Base-by-base conservation (phyloP, 2,888 invertebrate genomes). In the Netelia inedita region DNA sequence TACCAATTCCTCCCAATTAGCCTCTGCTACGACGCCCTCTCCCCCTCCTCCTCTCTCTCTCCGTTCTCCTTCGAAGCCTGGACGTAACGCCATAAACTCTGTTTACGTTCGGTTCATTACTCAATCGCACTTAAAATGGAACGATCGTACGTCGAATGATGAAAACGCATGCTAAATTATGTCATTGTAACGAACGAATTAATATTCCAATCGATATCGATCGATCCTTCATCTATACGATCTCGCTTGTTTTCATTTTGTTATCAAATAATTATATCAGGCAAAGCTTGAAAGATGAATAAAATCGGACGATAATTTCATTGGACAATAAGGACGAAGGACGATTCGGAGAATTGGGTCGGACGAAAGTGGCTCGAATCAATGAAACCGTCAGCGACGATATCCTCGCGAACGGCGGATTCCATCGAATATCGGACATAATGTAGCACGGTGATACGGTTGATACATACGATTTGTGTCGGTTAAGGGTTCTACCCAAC, bases 281-380 rank as follows among this genome's bases (percentile, higher is more conserved):
- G 8, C 35, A 53, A 53, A 53, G 5, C 3, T 53, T 53, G 53
- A 53, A 53, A 6, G 53, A 53, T 16, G n/a, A 14, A 53, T 53
- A 16, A 53, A 53, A 16, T 53, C 21, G 2, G 16, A 50, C 14
- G 1, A 50, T 43, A 6, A 8, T 63, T n/a, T n/a, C 14, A 10
- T 59, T 63, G 8, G 23, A 55, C 23, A 65, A 63, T 11, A 23
- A 53, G 41, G 55, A 65, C 16, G 53, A 55, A 61, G 21, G 46
- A 14, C 23, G 50, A 35, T 35, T 6, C 16, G 74, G 50, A n/a
- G 41, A 84, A 80, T 84, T 76, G 66, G 76, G 80, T 80, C 76
- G 50, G 35, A 55, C 55, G 66, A 71, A 80, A 80, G 59, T 78
- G 80, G 79, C 63, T 73, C 68, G 46, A 80, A 84, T 80, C 72